Evolutionary conservation across 2,113 vertebrate genomes (phyloP).

Genomic region (Tenebrosternarchus preto): DNA sequence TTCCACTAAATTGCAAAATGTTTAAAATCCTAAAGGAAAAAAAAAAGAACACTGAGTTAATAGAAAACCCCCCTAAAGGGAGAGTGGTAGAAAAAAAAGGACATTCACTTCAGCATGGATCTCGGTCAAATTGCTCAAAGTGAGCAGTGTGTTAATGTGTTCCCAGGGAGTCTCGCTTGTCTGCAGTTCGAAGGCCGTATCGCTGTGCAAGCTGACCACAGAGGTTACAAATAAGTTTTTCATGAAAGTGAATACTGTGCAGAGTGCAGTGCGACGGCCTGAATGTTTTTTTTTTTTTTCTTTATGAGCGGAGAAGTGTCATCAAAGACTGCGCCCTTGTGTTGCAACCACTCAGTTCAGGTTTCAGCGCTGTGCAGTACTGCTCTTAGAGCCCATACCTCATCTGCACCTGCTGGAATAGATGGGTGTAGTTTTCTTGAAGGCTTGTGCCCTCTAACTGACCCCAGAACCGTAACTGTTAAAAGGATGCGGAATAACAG

Average conservation of each 20-base stretch:
- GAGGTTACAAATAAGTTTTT: not conserved
- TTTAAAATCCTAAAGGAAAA: too few relatives aligned
- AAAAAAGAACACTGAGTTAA: too few relatives aligned
- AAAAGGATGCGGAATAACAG: not conserved
- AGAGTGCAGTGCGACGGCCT: not conserved
- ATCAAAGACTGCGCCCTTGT: not conserved
- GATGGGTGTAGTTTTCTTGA: not conserved
- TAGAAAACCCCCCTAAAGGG: too few relatives aligned
- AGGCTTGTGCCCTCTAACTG: not conserved
- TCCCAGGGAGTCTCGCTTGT: too few relatives aligned
- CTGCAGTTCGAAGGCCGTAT: not conserved
- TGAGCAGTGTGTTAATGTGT: too few relatives aligned
- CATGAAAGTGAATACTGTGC: not conserved
- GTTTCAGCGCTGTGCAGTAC: not conserved
- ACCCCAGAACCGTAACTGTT: not conserved
- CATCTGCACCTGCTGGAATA: slow-evolving; percentile 9
- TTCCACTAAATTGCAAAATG: too few relatives aligned
- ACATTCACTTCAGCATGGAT: too few relatives aligned
- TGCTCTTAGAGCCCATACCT: not conserved
- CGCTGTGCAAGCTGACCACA: not conserved
- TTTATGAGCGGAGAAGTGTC: too few relatives aligned
- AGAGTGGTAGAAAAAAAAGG: too few relatives aligned
- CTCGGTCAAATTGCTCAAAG: too few relatives aligned
- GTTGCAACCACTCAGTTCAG: not conserved
- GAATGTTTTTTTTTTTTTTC: not conserved